Evolutionary conservation across 2,797 vertebrate species (phyloP).

Genomic region (Oceanodroma leucorhoa): DNA sequence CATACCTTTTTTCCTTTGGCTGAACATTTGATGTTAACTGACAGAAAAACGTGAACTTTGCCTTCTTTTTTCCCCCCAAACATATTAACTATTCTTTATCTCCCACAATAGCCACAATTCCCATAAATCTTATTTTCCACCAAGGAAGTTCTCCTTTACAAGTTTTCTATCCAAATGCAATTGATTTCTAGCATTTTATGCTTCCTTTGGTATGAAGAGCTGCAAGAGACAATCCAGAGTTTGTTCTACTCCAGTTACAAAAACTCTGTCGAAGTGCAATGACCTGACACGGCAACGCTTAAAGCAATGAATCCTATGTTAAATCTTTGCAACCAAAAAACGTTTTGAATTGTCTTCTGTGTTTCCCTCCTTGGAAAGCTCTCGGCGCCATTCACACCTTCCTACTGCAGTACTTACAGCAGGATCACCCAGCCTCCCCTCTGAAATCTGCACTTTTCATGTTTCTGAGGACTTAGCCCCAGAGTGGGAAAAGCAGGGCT

Average conservation of each 20-base stretch:
- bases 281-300: neutral
- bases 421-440: neutral
- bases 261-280: neutral
- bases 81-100: neutral
- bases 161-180: neutral
- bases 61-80: neutral
- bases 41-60: neutral
- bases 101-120: neutral
- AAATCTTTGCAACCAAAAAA: neutral
- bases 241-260: neutral
- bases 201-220: neutral
- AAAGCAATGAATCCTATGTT: neutral
- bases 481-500: neutral
- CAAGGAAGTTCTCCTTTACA: neutral
- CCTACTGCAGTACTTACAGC: neutral
- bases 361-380: neutral
- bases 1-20: neutral
- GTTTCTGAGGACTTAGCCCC: neutral
- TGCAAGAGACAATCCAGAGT: neutral
- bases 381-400: neutral
- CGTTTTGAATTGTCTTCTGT: neutral
- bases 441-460: neutral
- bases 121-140: neutral
- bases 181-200: neutral
- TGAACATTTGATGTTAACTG: neutral